These are phyloP conservation scores for Microctonus hyperodae DNA, from an alignment of 2,888 invertebrate genomes.

Conservation along the genomic window DNA sequence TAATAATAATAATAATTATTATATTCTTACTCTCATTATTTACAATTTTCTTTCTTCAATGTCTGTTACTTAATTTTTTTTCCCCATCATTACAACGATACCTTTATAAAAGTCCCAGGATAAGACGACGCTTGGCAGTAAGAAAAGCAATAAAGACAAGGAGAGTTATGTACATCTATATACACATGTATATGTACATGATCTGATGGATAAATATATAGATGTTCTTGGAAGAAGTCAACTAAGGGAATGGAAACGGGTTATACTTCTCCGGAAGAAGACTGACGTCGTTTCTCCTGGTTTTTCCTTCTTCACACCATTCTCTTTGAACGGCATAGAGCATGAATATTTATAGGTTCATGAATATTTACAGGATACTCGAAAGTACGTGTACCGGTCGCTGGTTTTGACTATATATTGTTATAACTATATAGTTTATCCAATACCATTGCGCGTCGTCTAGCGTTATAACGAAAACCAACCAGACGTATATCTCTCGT, in stretches of 20 bases:
- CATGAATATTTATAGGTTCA: constrained; percentile 53
- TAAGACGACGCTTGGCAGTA: too few species aligned
- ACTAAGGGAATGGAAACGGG: constrained; percentile 34
- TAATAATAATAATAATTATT: too few species aligned
- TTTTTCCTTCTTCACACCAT: constrained; percentile 50
- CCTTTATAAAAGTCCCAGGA: constrained; percentile 16
- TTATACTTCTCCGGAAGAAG: constrained; percentile 45
- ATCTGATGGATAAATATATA: constrained; percentile 2
- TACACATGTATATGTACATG: neutral
- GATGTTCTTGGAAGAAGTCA: neutral
- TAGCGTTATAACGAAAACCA: constrained; percentile 5
- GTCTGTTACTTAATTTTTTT: constrained; percentile 3
- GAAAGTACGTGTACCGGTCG: constrained; percentile 41
- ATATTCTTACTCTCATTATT: neutral
- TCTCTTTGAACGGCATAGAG: constrained; percentile 46
- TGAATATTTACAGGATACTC: constrained; percentile 52
- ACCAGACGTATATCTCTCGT: constrained; percentile 7
- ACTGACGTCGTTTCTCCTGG: constrained; percentile 46
- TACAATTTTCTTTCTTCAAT: neutral
- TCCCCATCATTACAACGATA: constrained; percentile 6
- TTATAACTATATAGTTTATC: constrained; percentile 16
- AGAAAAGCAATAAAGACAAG: too few species aligned
- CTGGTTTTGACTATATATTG: constrained; percentile 29
- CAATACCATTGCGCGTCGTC: constrained; percentile 26
- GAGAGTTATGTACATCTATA: neutral